Percentiles rank a stretch among this genome's conserved stretches.
phyloP scores from a whole-genome alignment of 2,888 invertebrate genomes.

The Camptogramma bilineatum region DNA sequence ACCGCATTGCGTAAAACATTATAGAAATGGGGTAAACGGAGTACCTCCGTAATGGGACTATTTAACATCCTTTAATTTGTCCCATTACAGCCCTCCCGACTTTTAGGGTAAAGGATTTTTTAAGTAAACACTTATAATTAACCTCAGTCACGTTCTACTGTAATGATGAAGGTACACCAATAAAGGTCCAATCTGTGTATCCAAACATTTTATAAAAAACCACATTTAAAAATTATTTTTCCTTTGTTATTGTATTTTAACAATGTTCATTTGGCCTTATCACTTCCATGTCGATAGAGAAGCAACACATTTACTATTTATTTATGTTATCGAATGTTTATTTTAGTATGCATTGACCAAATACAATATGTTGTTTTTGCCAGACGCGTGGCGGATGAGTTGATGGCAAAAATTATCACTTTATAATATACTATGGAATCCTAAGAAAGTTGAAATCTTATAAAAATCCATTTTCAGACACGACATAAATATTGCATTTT shows the following conservation, averaged over 20 bases:
- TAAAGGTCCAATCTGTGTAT: not conserved
- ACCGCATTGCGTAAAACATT: conserved; percentile 45
- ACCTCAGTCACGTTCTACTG: conserved; percentile 18
- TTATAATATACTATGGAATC: too few species aligned
- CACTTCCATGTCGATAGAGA: too few species aligned
- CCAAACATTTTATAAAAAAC: not conserved
- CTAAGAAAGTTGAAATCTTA: too few species aligned
- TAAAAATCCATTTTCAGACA: too few species aligned
- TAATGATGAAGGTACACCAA: conserved; percentile 12
- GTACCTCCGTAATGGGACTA: conserved; percentile 33
- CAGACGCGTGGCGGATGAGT: too few species aligned
- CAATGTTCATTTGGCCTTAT: too few species aligned
- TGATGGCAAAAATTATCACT: too few species aligned
- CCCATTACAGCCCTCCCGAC: conserved; percentile 29
- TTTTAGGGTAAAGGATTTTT: conserved; percentile 32
- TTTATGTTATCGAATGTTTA: too few species aligned
- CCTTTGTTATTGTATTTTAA: not conserved
- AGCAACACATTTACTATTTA: too few species aligned
- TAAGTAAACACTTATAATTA: conserved; percentile 29
- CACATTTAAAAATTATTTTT: not conserved
- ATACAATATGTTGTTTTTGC: too few species aligned
- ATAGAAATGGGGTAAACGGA: conserved; percentile 29
- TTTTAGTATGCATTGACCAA: too few species aligned
- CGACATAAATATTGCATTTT: too few species aligned
- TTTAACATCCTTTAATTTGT: conserved; percentile 38